These are phyloP conservation scores for Micromussa lordhowensis DNA, from an alignment of 92 coral and sea anemone genomes.

Conservation along the genomic window DNA sequence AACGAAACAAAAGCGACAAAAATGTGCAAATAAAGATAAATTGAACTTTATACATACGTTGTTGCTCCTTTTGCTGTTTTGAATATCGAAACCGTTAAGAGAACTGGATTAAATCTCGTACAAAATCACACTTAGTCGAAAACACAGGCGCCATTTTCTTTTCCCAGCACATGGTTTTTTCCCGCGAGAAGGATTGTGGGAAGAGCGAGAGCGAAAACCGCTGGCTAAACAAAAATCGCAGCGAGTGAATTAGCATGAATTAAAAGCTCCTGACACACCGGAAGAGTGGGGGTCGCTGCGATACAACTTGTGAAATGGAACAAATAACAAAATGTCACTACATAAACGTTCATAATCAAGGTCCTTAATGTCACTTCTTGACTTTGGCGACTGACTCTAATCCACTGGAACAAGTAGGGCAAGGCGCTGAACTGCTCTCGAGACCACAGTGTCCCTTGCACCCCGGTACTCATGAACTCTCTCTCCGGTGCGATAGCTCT, in stretches of 20 bases:
- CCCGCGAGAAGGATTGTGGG: slow-evolving; percentile 26
- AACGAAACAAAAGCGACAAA: too few species aligned
- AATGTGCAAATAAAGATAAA: too few species aligned
- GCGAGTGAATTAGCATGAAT: neutral
- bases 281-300: slow-evolving; percentile 55
- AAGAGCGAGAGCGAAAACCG: slow-evolving; percentile 15
- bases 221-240: slow-evolving; percentile 18
- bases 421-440: slow-evolving; percentile 53
- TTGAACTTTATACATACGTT: too few species aligned
- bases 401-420: slow-evolving; percentile 62
- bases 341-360: slow-evolving; percentile 13
- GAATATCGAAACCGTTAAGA: slow-evolving; percentile 17
- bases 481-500: slow-evolving; percentile 55
- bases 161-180: slow-evolving; percentile 15
- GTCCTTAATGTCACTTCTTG: slow-evolving; percentile 8
- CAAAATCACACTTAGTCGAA: too few species aligned
- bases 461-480: slow-evolving; percentile 44
- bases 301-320: slow-evolving; percentile 20
- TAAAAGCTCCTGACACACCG: slow-evolving; percentile 17
- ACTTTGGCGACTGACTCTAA: slow-evolving; percentile 21
- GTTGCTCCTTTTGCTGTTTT: slow-evolving; percentile 14
- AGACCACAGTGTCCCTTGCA: slow-evolving; percentile 43
- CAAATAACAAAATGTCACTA: neutral
- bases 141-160: slow-evolving; percentile 22
- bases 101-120: too few species aligned